Conservation (phyloP, 2,888 invertebrate genomes). For the Eucera pruinosa region DNA sequence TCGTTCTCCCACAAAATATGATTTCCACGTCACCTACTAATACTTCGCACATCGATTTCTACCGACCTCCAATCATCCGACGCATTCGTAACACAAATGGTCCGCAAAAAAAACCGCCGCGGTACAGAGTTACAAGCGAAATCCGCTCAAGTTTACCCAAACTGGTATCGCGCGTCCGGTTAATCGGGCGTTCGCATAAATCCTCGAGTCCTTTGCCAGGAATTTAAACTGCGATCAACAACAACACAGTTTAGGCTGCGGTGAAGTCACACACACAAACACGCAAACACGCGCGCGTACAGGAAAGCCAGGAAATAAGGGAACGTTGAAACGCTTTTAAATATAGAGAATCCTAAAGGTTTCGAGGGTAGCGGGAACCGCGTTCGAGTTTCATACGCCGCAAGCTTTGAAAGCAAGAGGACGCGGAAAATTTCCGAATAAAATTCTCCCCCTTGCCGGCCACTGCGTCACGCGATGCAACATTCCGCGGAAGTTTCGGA, state of each 20-base stretch:
- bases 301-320: conserved; percentile 30
- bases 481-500: conserved; percentile 65
- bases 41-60: no score
- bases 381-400: conserved; percentile 64
- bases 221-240: conserved; percentile 40
- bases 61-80: no score
- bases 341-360: conserved; percentile 27
- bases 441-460: conserved; percentile 64
- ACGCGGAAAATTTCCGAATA: conserved; percentile 65
- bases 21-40: no score
- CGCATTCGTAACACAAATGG: no score
- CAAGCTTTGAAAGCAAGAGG: conserved; percentile 65
- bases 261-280: conserved; percentile 38
- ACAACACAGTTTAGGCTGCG: conserved; percentile 32
- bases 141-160: no score
- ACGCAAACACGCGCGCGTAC: no score
- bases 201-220: conserved; percentile 4
- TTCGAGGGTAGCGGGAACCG: conserved; percentile 8
- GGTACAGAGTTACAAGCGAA: no score
- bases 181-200: background rate
- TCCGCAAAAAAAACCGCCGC: no score
- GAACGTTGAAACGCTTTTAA: conserved; percentile 45
- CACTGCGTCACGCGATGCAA: conserved; percentile 71
- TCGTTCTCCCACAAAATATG: no score
- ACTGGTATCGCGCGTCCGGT: no score